Conservation (phyloP, 2,797 vertebrate genomes). For the Darevskia mixta region DNA sequence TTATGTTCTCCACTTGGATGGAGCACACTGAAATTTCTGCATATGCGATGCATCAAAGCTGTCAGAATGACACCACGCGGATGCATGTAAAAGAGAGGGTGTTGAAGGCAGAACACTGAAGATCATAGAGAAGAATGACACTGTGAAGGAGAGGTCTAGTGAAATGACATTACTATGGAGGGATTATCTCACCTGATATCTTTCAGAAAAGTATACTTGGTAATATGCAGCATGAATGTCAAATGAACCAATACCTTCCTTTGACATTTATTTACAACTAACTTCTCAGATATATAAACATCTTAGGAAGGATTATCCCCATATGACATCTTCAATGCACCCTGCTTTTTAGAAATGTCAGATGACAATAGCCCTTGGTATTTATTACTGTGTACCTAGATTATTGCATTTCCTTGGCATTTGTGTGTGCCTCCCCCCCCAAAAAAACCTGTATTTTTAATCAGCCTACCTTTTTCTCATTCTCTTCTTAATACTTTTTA, state of each 20-base stretch:
- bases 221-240: neutral
- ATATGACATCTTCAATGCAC: neutral
- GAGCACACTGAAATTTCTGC: neutral
- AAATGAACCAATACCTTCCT: slow-evolving; percentile 9
- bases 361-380: neutral
- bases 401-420: neutral
- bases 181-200: neutral
- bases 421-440: neutral
- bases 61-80: neutral
- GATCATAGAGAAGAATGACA: neutral
- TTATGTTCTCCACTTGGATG: neutral
- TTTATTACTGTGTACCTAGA: slow-evolving; percentile 3
- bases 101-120: neutral
- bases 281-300: slow-evolving; percentile 1
- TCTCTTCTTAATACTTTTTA: neutral
- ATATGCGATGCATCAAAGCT: neutral
- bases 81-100: neutral
- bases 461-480: neutral
- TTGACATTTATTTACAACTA: slow-evolving; percentile 1
- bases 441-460: neutral
- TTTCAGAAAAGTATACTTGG: neutral
- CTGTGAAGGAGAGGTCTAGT: neutral
- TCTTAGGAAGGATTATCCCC: slow-evolving; percentile 22
- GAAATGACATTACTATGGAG: neutral
- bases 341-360: neutral